phyloP scores from a whole-genome alignment of 2,797 vertebrate genomes.

The Notolepis coatsorum region DNA sequence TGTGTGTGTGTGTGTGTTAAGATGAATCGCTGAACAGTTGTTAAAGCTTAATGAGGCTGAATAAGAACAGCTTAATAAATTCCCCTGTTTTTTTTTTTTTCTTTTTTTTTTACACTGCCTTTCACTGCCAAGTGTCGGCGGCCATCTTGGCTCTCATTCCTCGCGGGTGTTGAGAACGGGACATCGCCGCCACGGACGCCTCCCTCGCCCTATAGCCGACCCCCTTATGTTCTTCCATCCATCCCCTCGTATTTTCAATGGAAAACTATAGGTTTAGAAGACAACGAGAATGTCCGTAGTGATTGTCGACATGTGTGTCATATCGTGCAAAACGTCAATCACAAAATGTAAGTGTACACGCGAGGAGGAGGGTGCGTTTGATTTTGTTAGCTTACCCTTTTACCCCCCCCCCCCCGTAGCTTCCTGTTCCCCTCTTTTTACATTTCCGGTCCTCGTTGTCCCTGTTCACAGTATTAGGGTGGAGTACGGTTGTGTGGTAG shows the following conservation, averaged over 20 bases:
- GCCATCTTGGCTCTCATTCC: conserved; percentile 21
- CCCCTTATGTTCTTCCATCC: conserved; percentile 55
- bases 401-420: conserved; percentile 1
- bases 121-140: conserved; percentile 11
- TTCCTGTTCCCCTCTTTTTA: conserved; percentile 39
- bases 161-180: conserved; percentile 73
- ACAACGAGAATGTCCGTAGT: conserved; percentile 72
- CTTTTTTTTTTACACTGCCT: conserved; percentile 22
- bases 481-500: conserved; percentile 80
- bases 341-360: conserved; percentile 61
- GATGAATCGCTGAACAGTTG: conserved; percentile 58
- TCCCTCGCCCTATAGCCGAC: conserved; percentile 29
- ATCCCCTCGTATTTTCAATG: conserved; percentile 57
- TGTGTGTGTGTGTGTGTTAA: conserved; percentile 18
- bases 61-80: conserved; percentile 57
- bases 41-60: conserved; percentile 67
- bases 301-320: conserved; percentile 68
- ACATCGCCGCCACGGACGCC: conserved; percentile 42
- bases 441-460: conserved; percentile 58
- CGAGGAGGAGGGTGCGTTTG: conserved; percentile 59
- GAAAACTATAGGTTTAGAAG: conserved; percentile 75
- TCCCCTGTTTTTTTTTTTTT: conserved; percentile 43
- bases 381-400: conserved; percentile 48
- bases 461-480: conserved; percentile 81
- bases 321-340: conserved; percentile 68